phyloP scores from a whole-genome alignment of 2,113 vertebrate species.

The Oophaga pumilio region DNA sequence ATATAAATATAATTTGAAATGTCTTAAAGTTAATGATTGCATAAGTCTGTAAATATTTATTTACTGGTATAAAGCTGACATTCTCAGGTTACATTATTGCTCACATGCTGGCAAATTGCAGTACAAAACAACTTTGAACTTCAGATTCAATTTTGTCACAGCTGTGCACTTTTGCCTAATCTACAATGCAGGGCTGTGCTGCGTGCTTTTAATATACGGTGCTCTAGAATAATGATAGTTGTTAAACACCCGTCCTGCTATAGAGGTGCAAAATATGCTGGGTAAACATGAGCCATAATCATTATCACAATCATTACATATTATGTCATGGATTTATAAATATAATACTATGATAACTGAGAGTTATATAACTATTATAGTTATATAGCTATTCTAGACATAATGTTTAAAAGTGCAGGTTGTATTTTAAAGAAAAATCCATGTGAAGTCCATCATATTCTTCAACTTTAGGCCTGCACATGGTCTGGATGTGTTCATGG shows the following conservation, averaged over 20 bases:
- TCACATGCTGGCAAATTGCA: constrained; percentile 48
- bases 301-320: neutral
- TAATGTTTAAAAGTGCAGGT: too few relatives aligned
- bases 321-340: neutral
- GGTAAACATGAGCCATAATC: constrained; percentile 1
- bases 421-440: too few relatives aligned
- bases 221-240: constrained; percentile 17
- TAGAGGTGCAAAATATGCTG: neutral
- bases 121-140: constrained; percentile 46
- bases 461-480: too few relatives aligned
- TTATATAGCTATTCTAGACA: too few relatives aligned
- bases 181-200: constrained; percentile 25
- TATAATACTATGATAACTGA: neutral
- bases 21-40: constrained; percentile 41
- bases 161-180: constrained; percentile 47
- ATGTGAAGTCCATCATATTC: too few relatives aligned
- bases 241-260: neutral
- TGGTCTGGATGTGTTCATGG: too few relatives aligned
- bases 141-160: constrained; percentile 45
- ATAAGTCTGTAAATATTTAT: constrained; percentile 51
- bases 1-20: constrained; percentile 5
- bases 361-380: neutral
- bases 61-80: constrained; percentile 33
- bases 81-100: constrained; percentile 36
- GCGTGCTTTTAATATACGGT: constrained; percentile 23